phyloP scores from a whole-genome alignment of 2,888 invertebrate genomes.

The Dyspetes luteomarginatus region DNA sequence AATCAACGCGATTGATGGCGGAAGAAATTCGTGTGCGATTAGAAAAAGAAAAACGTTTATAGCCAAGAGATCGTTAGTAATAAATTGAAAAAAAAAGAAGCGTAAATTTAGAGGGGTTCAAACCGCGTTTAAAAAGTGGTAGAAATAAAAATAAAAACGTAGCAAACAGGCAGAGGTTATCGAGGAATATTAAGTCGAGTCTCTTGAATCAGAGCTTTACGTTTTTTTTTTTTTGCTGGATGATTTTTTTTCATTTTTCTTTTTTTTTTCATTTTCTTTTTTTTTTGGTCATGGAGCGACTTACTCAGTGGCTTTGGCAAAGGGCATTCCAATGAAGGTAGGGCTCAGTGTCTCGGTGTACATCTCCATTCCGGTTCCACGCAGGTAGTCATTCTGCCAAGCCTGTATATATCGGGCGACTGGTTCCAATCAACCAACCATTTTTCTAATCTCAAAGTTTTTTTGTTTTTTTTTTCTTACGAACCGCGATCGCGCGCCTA shows the following conservation, averaged over 20 bases:
- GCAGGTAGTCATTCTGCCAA: constrained; percentile 99
- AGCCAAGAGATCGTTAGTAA: constrained; percentile 13
- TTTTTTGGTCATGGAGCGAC: constrained; percentile 86
- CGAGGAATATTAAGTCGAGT: constrained; percentile 69
- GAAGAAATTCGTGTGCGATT: background rate
- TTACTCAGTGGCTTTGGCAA: constrained; percentile 99
- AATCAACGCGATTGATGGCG: background rate
- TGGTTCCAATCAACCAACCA: constrained; percentile 85
- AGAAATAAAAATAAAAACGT: constrained; percentile 28
- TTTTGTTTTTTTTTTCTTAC: constrained; percentile 37
- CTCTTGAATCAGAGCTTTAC: constrained; percentile 80
- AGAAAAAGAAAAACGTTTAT: constrained; percentile 28
- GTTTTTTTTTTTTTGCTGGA: constrained; percentile 75
- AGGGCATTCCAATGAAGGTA: constrained; percentile 99
- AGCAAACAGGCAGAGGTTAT: constrained; percentile 34
- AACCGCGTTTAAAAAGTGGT: constrained; percentile 33
- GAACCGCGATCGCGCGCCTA: constrained; percentile 76
- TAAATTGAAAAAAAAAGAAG: constrained; percentile 32
- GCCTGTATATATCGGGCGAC: constrained; percentile 97
- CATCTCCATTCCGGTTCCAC: constrained; percentile 99
- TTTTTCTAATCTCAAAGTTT: constrained; percentile 76
- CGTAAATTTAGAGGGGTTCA: constrained; percentile 38
- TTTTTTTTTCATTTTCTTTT: constrained; percentile 75
- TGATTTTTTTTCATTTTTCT: constrained; percentile 73
- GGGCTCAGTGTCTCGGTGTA: constrained; percentile 99